Evolutionary conservation across 2,797 vertebrate genomes (phyloP).

Genomic region (Micromesistius poutassou): DNA sequence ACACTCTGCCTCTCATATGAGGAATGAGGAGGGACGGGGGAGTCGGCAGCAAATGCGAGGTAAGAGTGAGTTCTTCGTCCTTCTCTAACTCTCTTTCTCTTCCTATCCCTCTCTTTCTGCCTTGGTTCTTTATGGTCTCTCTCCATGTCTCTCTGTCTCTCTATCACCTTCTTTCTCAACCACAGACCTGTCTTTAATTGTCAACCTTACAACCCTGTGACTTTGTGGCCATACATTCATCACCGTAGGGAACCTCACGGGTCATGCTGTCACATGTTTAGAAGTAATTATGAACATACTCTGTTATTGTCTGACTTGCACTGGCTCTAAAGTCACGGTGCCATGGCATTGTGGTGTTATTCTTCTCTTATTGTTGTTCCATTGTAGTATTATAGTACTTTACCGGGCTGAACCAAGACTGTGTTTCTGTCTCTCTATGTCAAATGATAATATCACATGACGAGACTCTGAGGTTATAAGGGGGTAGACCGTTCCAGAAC

Average conservation of each 20-base stretch:
- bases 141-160: not conserved
- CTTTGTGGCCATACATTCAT: not conserved
- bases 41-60: constrained; percentile 52
- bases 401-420: not conserved
- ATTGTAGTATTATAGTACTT: not conserved
- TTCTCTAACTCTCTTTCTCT: not conserved
- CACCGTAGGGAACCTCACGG: not conserved
- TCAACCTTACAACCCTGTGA: not conserved
- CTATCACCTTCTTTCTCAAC: not conserved
- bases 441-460: not conserved
- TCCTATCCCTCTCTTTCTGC: too few species aligned
- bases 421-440: not conserved
- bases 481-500: not conserved
- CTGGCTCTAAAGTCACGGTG: not conserved
- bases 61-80: constrained; percentile 38
- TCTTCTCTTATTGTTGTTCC: not conserved
- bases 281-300: not conserved
- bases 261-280: not conserved
- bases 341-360: not conserved
- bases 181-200: not conserved
- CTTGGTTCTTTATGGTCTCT: not conserved
- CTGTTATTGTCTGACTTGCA: not conserved
- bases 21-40: constrained; percentile 50
- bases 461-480: not conserved
- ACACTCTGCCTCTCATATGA: constrained; percentile 35